These are phyloP conservation scores for Ariopsis seemanni DNA, from an alignment of 2,113 vertebrate genomes.

Conservation along the genomic window DNA sequence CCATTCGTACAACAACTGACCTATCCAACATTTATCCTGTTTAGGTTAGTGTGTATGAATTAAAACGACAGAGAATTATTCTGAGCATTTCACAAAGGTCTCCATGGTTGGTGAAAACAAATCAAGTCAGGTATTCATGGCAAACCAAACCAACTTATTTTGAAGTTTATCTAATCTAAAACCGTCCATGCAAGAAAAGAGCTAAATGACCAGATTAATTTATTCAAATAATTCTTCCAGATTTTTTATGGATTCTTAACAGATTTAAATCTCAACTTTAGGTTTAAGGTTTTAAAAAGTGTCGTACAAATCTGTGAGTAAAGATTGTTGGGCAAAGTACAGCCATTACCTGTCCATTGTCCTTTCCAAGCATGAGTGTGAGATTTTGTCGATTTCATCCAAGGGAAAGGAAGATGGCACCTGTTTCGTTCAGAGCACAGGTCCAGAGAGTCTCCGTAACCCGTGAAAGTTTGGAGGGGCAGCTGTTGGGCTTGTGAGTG, in stretches of 20 bases:
- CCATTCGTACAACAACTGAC: not conserved
- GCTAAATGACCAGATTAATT: not conserved
- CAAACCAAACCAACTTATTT: too few relatives aligned
- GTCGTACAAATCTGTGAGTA: not conserved
- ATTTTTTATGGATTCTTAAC: not conserved
- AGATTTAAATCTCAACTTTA: not conserved
- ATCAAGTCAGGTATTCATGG: not conserved
- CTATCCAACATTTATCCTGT: not conserved
- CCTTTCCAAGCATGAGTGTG: conserved; percentile 90
- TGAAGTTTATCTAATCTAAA: too few relatives aligned
- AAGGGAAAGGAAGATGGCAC: conserved; percentile 88
- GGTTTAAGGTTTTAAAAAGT: not conserved
- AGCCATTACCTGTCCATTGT: conserved; percentile 87
- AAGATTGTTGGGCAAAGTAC: conserved; percentile 27
- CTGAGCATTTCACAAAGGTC: not conserved
- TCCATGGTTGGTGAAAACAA: not conserved
- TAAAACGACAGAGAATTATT: not conserved
- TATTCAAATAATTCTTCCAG: not conserved
- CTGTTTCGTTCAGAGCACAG: conserved; percentile 77
- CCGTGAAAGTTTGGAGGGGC: conserved; percentile 70
- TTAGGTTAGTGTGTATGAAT: not conserved
- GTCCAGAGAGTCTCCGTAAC: conserved; percentile 76
- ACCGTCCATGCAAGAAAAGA: not conserved
- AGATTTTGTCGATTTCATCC: conserved; percentile 98
- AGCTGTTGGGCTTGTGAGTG: conserved; percentile 75